Conservation (phyloP, 2,797 vertebrate genomes). For the Coregonus sp. region DNA sequence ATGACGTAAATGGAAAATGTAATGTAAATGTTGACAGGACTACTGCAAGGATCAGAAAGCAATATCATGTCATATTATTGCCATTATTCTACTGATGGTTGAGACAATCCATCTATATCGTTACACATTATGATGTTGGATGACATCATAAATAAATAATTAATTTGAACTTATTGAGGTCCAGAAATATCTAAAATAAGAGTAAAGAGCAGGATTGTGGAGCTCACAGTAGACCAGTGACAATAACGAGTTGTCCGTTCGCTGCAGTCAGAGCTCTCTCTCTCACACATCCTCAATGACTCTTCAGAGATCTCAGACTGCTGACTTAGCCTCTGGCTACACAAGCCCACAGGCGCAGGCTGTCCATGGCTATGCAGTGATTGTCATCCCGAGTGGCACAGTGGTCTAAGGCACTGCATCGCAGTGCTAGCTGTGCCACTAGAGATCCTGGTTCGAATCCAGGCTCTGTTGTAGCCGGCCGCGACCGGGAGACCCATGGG, state of each 20-base stretch:
- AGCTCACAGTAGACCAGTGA: neutral
- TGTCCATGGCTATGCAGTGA: neutral
- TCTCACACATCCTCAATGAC: slow-evolving; percentile 43
- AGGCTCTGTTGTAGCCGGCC: no score
- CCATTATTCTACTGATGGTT: neutral
- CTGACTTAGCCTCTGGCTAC: neutral
- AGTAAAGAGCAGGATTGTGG: neutral
- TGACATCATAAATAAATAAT: neutral
- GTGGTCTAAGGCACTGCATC: no score
- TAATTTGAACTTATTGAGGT: neutral
- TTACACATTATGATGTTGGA: neutral
- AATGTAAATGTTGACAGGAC: neutral
- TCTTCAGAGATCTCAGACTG: neutral
- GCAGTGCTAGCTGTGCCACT: no score
- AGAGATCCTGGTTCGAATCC: no score
- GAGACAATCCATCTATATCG: no score
- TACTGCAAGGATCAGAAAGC: neutral
- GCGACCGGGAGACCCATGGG: no score
- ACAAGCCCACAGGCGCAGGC: neutral
- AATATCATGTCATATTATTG: neutral
- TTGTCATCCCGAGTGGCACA: neutral
- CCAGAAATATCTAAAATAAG: neutral
- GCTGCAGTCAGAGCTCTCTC: slow-evolving; percentile 3
- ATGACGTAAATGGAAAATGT: no score
- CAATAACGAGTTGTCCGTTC: neutral